These are phyloP conservation scores for Syngnathus acus DNA, from an alignment of 2,797 vertebrate genomes.

Conservation along the genomic window DNA sequence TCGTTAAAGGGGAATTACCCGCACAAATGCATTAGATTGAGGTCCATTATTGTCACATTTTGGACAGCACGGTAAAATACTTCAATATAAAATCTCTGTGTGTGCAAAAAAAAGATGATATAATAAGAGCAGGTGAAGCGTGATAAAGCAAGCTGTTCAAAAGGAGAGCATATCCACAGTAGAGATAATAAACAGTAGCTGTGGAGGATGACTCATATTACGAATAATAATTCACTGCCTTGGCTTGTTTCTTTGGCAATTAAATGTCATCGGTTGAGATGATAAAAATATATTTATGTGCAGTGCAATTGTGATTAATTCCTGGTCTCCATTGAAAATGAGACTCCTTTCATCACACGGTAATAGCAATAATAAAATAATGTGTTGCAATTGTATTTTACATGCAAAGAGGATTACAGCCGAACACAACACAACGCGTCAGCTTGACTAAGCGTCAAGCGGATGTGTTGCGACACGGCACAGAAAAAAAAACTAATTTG, in stretches of 20 bases:
- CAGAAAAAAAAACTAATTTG: slow-evolving; percentile 39
- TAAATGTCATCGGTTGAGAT: background rate
- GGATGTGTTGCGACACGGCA: slow-evolving; percentile 53
- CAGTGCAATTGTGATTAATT: background rate
- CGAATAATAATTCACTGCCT: slow-evolving; percentile 1
- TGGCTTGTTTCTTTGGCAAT: slow-evolving; percentile 2
- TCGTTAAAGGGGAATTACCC: slow-evolving; percentile 65
- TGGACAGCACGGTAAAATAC: background rate
- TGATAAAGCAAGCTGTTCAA: background rate
- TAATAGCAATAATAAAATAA: background rate
- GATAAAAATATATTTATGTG: background rate
- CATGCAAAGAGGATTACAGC: slow-evolving; percentile 12
- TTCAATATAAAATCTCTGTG: background rate
- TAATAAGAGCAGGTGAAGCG: background rate
- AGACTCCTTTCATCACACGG: background rate
- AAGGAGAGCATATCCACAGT: background rate
- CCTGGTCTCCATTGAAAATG: background rate
- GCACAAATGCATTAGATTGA: background rate
- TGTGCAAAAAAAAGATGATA: background rate
- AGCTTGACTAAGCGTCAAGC: slow-evolving; percentile 39
- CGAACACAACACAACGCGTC: slow-evolving; percentile 21
- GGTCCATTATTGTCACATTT: background rate
- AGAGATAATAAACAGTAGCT: background rate
- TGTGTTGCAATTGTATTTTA: background rate
- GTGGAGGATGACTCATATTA: slow-evolving; percentile 1